These are phyloP conservation scores for Datnioides undecimradiatus DNA, from an alignment of 2,113 vertebrate species.

Conservation along the genomic window DNA sequence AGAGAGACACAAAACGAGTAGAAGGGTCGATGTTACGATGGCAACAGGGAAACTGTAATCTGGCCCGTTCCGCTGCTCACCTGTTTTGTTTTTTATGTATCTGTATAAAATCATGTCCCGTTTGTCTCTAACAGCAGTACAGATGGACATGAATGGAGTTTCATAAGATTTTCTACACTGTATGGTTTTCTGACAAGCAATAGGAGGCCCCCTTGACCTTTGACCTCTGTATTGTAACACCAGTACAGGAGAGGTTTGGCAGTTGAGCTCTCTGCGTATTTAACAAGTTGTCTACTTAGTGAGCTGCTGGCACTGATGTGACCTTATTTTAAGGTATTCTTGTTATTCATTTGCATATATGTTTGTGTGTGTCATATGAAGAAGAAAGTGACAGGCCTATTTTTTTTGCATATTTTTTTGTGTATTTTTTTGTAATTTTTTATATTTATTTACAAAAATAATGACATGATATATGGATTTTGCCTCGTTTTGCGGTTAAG, in stretches of 20 bases:
- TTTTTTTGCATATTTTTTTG: not conserved
- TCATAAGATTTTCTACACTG: slow-evolving; percentile 5
- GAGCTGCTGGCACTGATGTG: not conserved
- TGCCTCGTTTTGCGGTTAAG: not conserved
- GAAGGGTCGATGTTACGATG: not conserved
- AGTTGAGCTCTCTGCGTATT: slow-evolving; percentile 17
- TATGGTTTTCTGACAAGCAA: slow-evolving; percentile 15
- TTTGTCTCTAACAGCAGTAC: not conserved
- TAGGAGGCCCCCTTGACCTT: slow-evolving; percentile 58
- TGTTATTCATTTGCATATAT: not conserved
- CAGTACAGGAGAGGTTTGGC: slow-evolving; percentile 40
- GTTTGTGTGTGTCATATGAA: not conserved
- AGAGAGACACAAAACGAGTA: not conserved
- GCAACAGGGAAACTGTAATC: not conserved
- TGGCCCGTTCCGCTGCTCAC: not conserved
- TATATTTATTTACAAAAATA: not conserved
- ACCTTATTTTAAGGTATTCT: not conserved
- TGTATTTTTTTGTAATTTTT: not conserved
- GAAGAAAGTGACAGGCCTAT: not conserved
- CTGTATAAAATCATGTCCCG: not conserved
- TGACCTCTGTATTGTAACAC: slow-evolving; percentile 48
- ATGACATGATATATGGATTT: no score
- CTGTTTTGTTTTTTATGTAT: not conserved
- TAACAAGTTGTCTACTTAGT: not conserved
- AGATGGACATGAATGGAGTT: not conserved